phyloP scores from a whole-genome alignment of 2,113 vertebrate genomes.

The Lamprologus ornatipinnis region DNA sequence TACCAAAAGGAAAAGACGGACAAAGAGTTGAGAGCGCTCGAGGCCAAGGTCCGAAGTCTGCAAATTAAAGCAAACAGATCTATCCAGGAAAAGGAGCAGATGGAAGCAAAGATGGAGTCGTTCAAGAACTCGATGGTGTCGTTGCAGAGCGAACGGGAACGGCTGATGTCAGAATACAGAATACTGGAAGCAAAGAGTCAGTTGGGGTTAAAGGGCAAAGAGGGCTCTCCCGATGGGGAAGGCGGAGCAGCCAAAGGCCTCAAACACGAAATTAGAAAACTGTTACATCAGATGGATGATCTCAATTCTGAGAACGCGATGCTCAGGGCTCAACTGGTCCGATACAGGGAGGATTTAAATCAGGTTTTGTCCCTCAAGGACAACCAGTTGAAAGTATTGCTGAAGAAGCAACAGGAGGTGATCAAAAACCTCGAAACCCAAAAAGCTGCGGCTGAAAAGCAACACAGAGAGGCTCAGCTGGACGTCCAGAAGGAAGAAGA shows the following conservation, averaged over 20 bases:
- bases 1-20: constrained; percentile 60
- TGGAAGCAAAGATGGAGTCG: constrained; percentile 67
- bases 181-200: constrained; percentile 66
- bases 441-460: constrained; percentile 64
- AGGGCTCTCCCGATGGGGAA: constrained; percentile 53
- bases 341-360: constrained; percentile 84
- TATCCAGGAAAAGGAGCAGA: constrained; percentile 67
- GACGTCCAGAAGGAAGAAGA: constrained; percentile 58
- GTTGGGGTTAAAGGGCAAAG: constrained; percentile 49
- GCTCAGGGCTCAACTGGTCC: constrained; percentile 81
- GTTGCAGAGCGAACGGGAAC: constrained; percentile 78
- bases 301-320: constrained; percentile 87
- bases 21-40: constrained; percentile 56
- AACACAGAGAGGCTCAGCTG: constrained; percentile 54
- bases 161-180: constrained; percentile 67
- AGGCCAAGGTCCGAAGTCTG: constrained; percentile 64
- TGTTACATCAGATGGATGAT: constrained; percentile 80
- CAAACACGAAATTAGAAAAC: constrained; percentile 73
- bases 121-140: constrained; percentile 78
- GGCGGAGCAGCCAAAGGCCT: constrained; percentile 62
- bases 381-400: constrained; percentile 80
- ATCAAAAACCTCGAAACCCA: constrained; percentile 79
- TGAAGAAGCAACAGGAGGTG: constrained; percentile 79
- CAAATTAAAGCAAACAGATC: constrained; percentile 60
- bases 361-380: constrained; percentile 85